phyloP scores from a whole-genome alignment of 1,140 invertebrate species.

The Dreissena rostriformis region DNA sequence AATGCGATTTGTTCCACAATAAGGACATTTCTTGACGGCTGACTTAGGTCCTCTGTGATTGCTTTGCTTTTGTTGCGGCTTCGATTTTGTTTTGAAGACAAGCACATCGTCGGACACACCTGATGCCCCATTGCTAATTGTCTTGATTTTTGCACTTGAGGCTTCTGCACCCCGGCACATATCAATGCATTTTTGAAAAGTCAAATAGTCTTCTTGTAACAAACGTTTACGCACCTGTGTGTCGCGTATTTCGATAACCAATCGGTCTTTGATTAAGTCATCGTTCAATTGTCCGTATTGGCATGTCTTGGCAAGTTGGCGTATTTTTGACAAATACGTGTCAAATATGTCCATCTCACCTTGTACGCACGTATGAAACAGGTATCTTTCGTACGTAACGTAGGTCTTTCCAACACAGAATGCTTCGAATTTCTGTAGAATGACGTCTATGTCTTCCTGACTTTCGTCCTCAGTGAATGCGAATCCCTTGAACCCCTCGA shows the following conservation, averaged over 20 bases:
- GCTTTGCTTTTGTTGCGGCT: background rate
- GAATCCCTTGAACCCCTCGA: conserved; percentile 32
- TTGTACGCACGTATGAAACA: conserved; percentile 1
- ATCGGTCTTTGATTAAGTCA: conserved; percentile 3
- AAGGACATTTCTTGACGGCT: conserved; percentile 14
- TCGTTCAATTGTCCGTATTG: background rate
- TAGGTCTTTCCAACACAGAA: conserved; percentile 56
- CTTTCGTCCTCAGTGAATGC: conserved; percentile 28
- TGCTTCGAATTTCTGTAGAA: conserved; percentile 46
- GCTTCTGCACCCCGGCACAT: conserved; percentile 12
- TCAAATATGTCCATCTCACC: conserved; percentile 12
- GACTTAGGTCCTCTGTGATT: background rate
- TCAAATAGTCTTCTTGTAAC: conserved; percentile 16
- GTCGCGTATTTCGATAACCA: conserved; percentile 8
- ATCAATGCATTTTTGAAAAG: conserved; percentile 15
- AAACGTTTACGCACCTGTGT: conserved; percentile 1
- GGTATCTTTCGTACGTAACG: background rate
- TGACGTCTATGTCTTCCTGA: conserved; percentile 19
- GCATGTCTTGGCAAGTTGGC: background rate
- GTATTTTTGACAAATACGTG: conserved; percentile 14
- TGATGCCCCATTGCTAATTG: background rate
- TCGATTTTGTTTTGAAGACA: background rate
- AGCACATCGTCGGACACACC: conserved; percentile 1
- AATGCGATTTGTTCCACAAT: conserved; percentile 21
- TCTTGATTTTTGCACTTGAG: background rate